Base-by-base conservation (phyloP, 2,888 invertebrate genomes). In the Monoplex corrugatus region DNA sequence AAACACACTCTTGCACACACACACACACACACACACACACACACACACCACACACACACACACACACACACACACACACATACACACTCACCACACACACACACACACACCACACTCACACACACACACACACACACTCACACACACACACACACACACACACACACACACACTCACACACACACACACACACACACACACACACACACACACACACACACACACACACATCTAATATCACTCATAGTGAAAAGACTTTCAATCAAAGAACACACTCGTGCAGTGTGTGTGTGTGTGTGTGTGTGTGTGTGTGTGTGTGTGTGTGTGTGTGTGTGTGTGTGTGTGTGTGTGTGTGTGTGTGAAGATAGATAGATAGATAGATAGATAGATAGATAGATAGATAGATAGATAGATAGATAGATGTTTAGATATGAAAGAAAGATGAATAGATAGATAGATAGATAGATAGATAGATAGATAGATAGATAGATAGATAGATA, bases 101-200 rank as follows among this genome's bases (percentile, higher is more conserved):
- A n/a, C n/a, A n/a, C n/a, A n/a, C n/a, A n/a, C n/a, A n/a, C n/a
- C n/a, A 23, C 3, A 63, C 3, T n/a, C 19, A 57, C 2, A 32
- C 19, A 2, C 2, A 38, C 13, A 35, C 35, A 38, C 16, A 23
- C 35, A 38, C 35, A 75, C 40, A 23, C 5, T 5, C 23, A 23
- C 23, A 43, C n/a, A 72, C 72, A 72, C 72, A 16, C 72, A 72
- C 72, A 72, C 72, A 72, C 72, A 72, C 8, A 72, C n/a, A 72
- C 72, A 72, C 72, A 72, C 72, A 72, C 72, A 72, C 72, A 72
- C 72, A n/a, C 45, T 45, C 75, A 87, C 44, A 75, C 32, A 78
- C 50, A 75, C 19, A 75, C 75, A 87, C 44, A 86, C 57, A 86
- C 57, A 63, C 35, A 44, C 45, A 85, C 85, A 44, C 40, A 23